Conservation (phyloP, 2,888 invertebrate species). For the Flexamia atlantica region DNA sequence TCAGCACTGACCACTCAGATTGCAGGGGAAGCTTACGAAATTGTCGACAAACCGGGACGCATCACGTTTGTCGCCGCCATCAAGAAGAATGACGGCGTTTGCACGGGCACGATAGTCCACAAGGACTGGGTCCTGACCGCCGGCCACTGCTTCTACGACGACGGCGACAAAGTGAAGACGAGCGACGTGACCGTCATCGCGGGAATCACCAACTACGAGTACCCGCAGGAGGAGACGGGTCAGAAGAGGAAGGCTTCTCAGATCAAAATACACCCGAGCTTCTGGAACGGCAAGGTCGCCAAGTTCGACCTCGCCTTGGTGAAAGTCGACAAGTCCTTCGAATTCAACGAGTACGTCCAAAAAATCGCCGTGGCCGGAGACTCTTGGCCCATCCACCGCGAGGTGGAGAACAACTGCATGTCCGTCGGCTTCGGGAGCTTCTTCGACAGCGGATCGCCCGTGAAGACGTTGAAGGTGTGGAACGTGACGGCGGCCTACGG, state of each 20-base stretch:
- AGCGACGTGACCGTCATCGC: background rate
- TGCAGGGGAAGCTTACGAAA: background rate
- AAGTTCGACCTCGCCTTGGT: conserved; percentile 45
- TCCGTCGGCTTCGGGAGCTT: conserved; percentile 38
- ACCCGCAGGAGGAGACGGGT: background rate
- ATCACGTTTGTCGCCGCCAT: conserved; percentile 4
- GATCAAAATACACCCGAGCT: conserved; percentile 25
- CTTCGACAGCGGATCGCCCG: background rate
- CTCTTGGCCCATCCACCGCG: background rate
- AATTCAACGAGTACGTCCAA: conserved; percentile 16
- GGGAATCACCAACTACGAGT: conserved; percentile 39
- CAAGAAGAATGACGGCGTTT: background rate
- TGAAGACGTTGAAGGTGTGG: conserved; percentile 19
- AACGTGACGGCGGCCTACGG: conserved; percentile 25
- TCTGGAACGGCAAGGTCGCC: background rate
- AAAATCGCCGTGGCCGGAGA: conserved; percentile 5
- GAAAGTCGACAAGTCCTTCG: background rate
- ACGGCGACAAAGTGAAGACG: background rate
- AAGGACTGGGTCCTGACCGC: conserved; percentile 46
- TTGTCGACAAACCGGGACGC: background rate
- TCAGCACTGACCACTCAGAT: background rate
- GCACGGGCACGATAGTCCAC: background rate
- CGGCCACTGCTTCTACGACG: background rate
- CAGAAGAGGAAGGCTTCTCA: background rate
- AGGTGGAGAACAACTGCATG: background rate